Evolutionary conservation across 2,797 vertebrate genomes (phyloP).

Genomic region (Scolopax bukidnonensis): DNA sequence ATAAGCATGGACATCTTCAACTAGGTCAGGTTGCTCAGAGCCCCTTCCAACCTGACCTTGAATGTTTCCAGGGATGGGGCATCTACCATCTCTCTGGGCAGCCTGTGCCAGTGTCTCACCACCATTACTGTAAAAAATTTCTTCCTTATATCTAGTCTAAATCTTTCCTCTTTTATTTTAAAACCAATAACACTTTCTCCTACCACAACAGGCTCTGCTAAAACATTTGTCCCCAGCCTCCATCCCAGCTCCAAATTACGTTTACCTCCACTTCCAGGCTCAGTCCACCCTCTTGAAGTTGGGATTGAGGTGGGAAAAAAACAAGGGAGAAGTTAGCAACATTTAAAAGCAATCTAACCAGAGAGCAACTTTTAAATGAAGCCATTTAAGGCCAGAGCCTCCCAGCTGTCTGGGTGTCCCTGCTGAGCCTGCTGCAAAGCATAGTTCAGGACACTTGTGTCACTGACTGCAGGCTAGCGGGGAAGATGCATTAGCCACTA

Average conservation of each 20-base stretch:
- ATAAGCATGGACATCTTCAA: neutral
- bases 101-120: neutral
- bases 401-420: constrained; percentile 32
- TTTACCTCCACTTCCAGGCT: neutral
- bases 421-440: constrained; percentile 32
- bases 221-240: neutral
- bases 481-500: constrained; percentile 51
- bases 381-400: constrained; percentile 9
- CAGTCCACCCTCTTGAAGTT: neutral
- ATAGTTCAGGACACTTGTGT: constrained; percentile 41
- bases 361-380: constrained; percentile 32
- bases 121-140: neutral
- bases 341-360: neutral
- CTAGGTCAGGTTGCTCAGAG: neutral
- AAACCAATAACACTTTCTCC: neutral
- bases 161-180: neutral
- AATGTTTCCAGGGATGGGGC: neutral
- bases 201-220: neutral
- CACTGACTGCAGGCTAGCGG: constrained; percentile 22
- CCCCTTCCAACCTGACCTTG: neutral
- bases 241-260: neutral
- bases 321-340: neutral
- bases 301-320: fast-evolving
- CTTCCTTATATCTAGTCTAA: neutral
- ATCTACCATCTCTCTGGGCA: neutral